These are phyloP conservation scores for Xanthorhoe designata DNA, from an alignment of 2,888 invertebrate species.

Conservation along the genomic window DNA sequence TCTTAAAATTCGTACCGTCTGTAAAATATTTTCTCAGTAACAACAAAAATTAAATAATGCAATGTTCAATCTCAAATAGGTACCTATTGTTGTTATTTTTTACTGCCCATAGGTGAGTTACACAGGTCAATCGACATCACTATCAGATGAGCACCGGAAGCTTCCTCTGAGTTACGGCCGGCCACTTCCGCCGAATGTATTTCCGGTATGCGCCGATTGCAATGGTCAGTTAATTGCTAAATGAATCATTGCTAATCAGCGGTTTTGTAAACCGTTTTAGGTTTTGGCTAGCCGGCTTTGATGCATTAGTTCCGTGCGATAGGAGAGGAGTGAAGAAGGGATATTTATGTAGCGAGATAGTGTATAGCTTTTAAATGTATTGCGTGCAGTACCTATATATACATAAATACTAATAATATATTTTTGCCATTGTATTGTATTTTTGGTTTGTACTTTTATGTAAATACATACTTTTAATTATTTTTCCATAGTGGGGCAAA, in stretches of 20 bases:
- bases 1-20: no score
- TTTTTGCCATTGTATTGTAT: no score
- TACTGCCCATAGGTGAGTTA: not conserved
- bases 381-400: not conserved
- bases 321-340: slow-evolving; percentile 14
- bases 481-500: no score
- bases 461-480: no score
- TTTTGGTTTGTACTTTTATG: no score
- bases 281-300: slow-evolving; percentile 36
- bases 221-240: slow-evolving; percentile 73
- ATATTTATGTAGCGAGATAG: slow-evolving; percentile 7
- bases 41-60: not conserved
- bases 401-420: no score
- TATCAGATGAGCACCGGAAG: slow-evolving; percentile 74
- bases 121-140: slow-evolving; percentile 45
- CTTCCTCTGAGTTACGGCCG: slow-evolving; percentile 77
- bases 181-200: slow-evolving; percentile 77
- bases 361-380: not conserved
- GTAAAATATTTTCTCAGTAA: no score
- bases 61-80: not conserved
- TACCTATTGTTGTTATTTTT: not conserved
- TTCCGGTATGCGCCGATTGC: slow-evolving; percentile 69
- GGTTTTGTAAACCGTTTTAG: slow-evolving; percentile 41
- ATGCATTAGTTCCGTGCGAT: slow-evolving; percentile 35
- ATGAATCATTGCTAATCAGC: slow-evolving; percentile 78